Base-by-base conservation (phyloP, 2,888 invertebrate genomes). In the Ariolimax columbianus region DNA sequence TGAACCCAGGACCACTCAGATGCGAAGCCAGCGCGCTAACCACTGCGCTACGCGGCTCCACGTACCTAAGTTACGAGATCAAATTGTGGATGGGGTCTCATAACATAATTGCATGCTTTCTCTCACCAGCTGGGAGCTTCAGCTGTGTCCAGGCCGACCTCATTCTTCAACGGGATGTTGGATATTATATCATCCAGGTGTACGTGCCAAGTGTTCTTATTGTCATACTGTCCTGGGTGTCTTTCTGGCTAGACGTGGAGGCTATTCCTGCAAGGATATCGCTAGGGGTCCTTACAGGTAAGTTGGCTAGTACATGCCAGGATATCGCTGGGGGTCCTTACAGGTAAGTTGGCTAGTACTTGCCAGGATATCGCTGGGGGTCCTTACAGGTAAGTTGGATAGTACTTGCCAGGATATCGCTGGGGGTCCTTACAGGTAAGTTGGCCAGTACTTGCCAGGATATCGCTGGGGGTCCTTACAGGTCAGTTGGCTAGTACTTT, bases 151-250 rank as follows among this genome's bases (percentile, higher is more conserved):
- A 85, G 33, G 89, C 88, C 14, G 96, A 96, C 91, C 97, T 97
- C 91, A 96, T 96, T 93, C 95, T 97, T 59, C 96, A 96, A 93
- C 95, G 97, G 6, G 97, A 97, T 93, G 97, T 97, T 96, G 97
- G 97, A n/a, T 97, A 97, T 94, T 95, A 95, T 91, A 91, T 95
- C 70, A 95, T 95, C 77, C 95, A 95, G 92, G 95, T 95, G 84
- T 95, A 95, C 91, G 94, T 95, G 19, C 95, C 95, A 3, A 95
- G 95, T 87, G 93, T 94, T 79, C 93, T 95, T 68, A 93, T 95
- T 33, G 95, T 95, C 38, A 94, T 95, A 30, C 93, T 95, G 78
- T 94, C 94, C 4, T 95, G 97, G 97, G 97, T 97, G 0, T 97
- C 97, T 0, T 95, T 95, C 91, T 95, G 95, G 95, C 87, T 93